Evolutionary conservation across 2,113 vertebrate genomes (phyloP), one percentile per base, ranked within the genome.

Genomic region (Aegithalos caudatus): DNA sequence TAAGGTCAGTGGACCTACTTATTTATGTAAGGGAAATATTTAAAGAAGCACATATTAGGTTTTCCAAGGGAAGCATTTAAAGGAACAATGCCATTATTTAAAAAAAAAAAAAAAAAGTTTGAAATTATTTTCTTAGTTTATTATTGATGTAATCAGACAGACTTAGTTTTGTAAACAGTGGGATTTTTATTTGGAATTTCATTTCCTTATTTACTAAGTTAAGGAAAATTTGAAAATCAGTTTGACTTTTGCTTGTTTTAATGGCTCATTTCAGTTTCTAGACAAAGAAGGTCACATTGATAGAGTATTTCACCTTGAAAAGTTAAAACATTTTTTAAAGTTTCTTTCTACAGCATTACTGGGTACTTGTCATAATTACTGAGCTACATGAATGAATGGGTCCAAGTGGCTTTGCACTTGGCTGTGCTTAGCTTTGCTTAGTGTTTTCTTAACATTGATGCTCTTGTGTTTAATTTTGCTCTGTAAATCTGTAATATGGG

Each of bases 141-240:
- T 85, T 85, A 69, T 79, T 86, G 9, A 76, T 86, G 13, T 87
- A 81, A 91, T 92, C 74, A 80, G 65, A 53, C 0, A 0, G 45
- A 23, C 35, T 57, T 76, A 37, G 74, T 93, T 96, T 92, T 96
- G 66, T 94, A 92, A 94, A 94, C 92, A 90, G n/a, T 65, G 6
- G 9, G 29, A 57, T 81, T 94, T 93, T 91, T 83, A 42, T 77
- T 88, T 93, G 65, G 18, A 33, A 47, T 81, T 91, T 76, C 6
- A 56, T 81, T 92, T 96, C 93, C 83, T 86, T 87, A 71, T 95
- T 84, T 95, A 71, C 57, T 58, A 53, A 76, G 27, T 83, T 76
- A 76, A 90, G 58, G 35, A 89, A 89, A 87, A 78, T 45, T 21
- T 64, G 21, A 81, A 89, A 91, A 81, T 67, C 58, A n/a, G 11